phyloP scores from a whole-genome alignment of 2,797 vertebrate species.

The Pangasius sanitwongsei region DNA sequence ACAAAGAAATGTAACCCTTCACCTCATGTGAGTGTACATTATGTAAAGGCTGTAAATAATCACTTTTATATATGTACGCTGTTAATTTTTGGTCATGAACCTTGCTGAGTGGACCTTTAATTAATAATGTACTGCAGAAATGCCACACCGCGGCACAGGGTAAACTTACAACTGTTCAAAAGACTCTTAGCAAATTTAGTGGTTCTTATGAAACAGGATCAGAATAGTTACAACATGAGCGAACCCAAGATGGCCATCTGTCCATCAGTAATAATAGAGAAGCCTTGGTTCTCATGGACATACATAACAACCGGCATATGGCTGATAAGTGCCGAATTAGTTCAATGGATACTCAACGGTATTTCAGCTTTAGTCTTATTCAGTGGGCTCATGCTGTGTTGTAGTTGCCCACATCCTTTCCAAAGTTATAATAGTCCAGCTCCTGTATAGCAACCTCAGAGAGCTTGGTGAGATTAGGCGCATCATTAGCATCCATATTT shows the following conservation, averaged over 20 bases:
- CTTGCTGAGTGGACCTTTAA: slow-evolving; percentile 38
- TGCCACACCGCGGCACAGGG: slow-evolving; percentile 47
- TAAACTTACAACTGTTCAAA: slow-evolving; percentile 57
- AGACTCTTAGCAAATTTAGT: slow-evolving; percentile 48
- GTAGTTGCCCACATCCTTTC: slow-evolving; percentile 79
- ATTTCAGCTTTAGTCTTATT: slow-evolving; percentile 21
- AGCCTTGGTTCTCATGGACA: slow-evolving; percentile 43
- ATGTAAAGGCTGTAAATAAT: slow-evolving; percentile 11
- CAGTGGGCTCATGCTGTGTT: slow-evolving; percentile 69
- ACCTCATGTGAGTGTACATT: slow-evolving; percentile 6
- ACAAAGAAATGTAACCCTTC: background rate
- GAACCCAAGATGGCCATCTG: slow-evolving; percentile 57
- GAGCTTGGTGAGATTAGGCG: slow-evolving; percentile 82
- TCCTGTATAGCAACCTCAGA: slow-evolving; percentile 82
- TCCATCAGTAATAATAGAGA: slow-evolving; percentile 47
- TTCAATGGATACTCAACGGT: slow-evolving; percentile 46
- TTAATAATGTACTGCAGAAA: slow-evolving; percentile 64
- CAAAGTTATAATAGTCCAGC: slow-evolving; percentile 91
- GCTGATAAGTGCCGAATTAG: slow-evolving; percentile 39
- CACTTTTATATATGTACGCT: background rate
- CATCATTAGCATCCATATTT: slow-evolving; percentile 74
- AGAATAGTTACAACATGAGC: slow-evolving; percentile 52
- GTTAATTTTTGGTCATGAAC: slow-evolving; percentile 16
- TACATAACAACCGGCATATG: slow-evolving; percentile 36
- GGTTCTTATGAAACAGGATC: slow-evolving; percentile 50